Percentiles rank a stretch among this genome's conserved stretches.
Evolutionary conservation across 2,113 vertebrate species (phyloP).

Genomic region (Bubo blakistoni): DNA sequence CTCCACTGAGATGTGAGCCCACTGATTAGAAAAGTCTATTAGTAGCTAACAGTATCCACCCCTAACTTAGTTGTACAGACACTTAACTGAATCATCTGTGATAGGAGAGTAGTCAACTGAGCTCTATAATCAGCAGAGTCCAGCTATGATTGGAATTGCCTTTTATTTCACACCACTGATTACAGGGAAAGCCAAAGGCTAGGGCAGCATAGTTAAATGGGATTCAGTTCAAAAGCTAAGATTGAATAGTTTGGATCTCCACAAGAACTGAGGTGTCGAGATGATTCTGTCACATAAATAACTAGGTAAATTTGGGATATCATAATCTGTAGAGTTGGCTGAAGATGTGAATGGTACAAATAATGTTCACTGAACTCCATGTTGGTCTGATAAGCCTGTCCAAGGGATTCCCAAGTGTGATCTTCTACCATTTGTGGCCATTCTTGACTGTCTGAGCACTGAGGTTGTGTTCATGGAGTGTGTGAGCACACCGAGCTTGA

Average conservation of each 20-base stretch:
- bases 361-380: background rate
- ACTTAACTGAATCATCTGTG: background rate
- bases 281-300: background rate
- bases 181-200: background rate
- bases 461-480: background rate
- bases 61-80: background rate
- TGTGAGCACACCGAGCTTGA: background rate
- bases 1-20: background rate
- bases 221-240: background rate
- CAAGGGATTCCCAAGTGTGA: background rate
- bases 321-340: background rate
- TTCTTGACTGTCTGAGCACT: background rate
- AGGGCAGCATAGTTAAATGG: background rate
- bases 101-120: background rate
- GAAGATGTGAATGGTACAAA: background rate
- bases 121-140: constrained; percentile 6
- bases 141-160: constrained; percentile 23
- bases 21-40: constrained; percentile 1
- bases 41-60: background rate
- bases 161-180: background rate
- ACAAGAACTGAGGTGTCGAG: background rate
- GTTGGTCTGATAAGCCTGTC: background rate
- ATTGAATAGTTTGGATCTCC: background rate
- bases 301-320: background rate
- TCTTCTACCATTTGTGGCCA: background rate